A percentile compares a stretch with the other conserved stretches of the same genome.
These are phyloP conservation scores for Ascaphus truei DNA, from an alignment of 2,113 vertebrate species.

Conservation along the genomic window DNA sequence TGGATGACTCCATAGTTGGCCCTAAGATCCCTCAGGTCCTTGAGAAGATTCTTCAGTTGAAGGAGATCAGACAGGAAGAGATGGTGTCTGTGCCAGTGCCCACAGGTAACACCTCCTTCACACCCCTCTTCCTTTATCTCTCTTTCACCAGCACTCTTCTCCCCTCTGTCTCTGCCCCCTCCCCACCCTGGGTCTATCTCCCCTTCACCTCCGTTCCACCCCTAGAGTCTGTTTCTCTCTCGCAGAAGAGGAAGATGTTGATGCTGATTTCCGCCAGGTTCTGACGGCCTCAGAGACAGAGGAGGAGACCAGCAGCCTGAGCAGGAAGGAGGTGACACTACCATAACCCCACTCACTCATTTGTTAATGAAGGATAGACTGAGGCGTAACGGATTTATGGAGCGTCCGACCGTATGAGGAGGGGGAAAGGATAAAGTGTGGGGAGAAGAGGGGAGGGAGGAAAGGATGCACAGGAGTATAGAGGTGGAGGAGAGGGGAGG, in stretches of 20 bases:
- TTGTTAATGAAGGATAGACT: no score
- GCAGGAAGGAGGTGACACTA: constrained; percentile 78
- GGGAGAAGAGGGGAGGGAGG: no score
- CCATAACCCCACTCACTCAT: no score
- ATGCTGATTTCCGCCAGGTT: constrained; percentile 56
- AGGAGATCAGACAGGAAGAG: constrained; percentile 89
- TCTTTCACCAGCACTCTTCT: no score
- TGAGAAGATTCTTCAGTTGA: constrained; percentile 90
- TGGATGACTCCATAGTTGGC: constrained; percentile 71
- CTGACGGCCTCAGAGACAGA: constrained; percentile 70
- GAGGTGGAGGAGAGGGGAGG: no score
- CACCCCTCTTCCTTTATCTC: no score
- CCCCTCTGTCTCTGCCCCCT: not conserved
- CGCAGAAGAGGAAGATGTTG: constrained; percentile 65
- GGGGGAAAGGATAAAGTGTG: no score
- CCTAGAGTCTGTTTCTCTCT: not conserved
- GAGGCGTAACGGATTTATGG: no score
- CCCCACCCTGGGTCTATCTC: not conserved
- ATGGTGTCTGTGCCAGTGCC: constrained; percentile 60
- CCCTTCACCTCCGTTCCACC: not conserved
- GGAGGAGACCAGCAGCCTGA: constrained; percentile 61
- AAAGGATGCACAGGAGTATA: no score
- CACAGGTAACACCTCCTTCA: constrained; percentile 14
- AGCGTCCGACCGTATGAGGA: no score
- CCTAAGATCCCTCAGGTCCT: constrained; percentile 89